Conservation (phyloP, 1,140 invertebrate species). For the Melanaphis sacchari region DNA sequence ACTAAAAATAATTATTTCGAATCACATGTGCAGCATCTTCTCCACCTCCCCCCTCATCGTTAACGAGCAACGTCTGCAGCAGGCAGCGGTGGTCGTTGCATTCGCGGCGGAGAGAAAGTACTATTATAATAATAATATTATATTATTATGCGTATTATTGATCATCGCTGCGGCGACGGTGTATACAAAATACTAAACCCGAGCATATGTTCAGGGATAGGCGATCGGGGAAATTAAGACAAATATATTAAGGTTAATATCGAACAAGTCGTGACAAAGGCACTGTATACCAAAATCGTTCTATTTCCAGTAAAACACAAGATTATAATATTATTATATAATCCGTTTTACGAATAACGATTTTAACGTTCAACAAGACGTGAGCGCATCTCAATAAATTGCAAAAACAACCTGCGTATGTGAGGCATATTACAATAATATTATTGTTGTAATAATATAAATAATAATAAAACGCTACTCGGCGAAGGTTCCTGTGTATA, state of each 20-base stretch:
- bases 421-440: too few relatives aligned
- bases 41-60: neutral
- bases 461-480: neutral
- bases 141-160: neutral
- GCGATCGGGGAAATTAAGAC: neutral
- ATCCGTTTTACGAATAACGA: neutral
- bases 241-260: neutral
- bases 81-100: neutral
- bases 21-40: neutral
- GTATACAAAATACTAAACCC: neutral
- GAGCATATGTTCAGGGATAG: neutral
- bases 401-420: too few relatives aligned
- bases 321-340: neutral
- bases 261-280: neutral
- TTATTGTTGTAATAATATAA: too few relatives aligned
- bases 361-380: neutral
- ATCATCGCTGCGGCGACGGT: neutral
- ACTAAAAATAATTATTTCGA: constrained; percentile 37
- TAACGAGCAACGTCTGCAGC: too few relatives aligned
- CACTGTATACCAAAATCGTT: neutral
- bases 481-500: neutral
- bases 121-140: neutral
- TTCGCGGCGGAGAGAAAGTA: constrained; percentile 2
- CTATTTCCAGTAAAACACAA: neutral
- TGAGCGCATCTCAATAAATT: too few relatives aligned